Conservation (phyloP, 2,888 invertebrate genomes). For the Mesorhabditis spiculigera region DNA sequence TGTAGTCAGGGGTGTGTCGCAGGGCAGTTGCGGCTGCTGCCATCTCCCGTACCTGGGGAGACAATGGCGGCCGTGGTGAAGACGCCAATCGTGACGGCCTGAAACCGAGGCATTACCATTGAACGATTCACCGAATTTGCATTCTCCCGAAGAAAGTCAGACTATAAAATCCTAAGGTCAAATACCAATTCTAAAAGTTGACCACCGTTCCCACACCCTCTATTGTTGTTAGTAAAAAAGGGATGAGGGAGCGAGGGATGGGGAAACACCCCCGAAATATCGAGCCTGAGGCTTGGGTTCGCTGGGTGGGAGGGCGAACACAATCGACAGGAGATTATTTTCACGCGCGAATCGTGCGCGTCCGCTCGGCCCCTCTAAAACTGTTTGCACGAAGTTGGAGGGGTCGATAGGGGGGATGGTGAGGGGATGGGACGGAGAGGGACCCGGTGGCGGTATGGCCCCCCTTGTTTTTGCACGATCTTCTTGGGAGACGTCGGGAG, state of each 20-base stretch:
- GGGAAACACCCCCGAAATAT: no score
- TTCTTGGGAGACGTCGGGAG: neutral
- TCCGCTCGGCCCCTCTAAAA: neutral
- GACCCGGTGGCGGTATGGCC: neutral
- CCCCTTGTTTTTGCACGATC: neutral
- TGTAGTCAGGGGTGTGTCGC: neutral
- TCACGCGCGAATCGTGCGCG: conserved; percentile 1
- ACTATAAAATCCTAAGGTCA: no score
- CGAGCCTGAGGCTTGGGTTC: no score
- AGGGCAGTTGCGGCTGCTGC: neutral
- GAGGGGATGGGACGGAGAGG: neutral
- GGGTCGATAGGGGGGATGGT: neutral
- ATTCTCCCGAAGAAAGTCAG: neutral
- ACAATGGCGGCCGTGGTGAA: neutral
- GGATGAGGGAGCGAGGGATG: no score
- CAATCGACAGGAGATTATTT: neutral
- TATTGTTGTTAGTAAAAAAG: no score
- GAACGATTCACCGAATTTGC: neutral
- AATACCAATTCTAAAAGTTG: no score
- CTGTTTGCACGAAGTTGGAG: neutral
- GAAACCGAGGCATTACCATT: neutral
- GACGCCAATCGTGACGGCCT: neutral
- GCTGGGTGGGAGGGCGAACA: no score
- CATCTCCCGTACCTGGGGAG: neutral
- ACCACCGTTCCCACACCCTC: no score